Conservation (phyloP, 1,140 invertebrate species). For the Odontomachus brunneus region DNA sequence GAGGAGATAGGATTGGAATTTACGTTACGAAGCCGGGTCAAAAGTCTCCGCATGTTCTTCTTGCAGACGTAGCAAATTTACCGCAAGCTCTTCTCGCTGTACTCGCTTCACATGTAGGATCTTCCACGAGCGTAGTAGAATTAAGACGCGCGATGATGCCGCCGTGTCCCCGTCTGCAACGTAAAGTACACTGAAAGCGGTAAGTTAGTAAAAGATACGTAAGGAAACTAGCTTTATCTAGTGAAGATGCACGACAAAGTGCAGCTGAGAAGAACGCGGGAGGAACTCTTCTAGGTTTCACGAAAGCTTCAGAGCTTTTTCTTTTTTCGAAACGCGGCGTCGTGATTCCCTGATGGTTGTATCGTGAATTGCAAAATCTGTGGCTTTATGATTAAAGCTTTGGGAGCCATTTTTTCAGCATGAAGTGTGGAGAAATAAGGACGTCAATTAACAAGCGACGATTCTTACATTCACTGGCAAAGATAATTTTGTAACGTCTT, state of each 20-base stretch:
- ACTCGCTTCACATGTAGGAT: slow-evolving; percentile 83
- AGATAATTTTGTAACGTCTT: neutral
- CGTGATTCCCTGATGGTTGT: neutral
- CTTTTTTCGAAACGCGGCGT: neutral
- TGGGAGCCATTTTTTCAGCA: neutral
- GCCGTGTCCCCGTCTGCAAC: neutral
- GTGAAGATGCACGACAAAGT: neutral
- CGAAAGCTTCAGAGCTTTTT: neutral
- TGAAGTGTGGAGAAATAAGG: neutral
- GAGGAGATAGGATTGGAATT: neutral
- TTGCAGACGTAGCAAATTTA: slow-evolving; percentile 83
- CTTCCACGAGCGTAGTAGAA: slow-evolving; percentile 80
- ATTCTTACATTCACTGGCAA: neutral
- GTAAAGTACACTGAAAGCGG: slow-evolving; percentile 4
- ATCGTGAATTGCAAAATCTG: neutral
- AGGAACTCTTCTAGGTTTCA: neutral
- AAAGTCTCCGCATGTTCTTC: slow-evolving; percentile 76
- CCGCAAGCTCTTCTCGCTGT: slow-evolving; percentile 83
- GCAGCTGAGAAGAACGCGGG: too few relatives aligned
- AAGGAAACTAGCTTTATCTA: neutral
- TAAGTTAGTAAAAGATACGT: neutral
- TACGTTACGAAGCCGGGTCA: slow-evolving; percentile 81
- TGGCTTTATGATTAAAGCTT: neutral
- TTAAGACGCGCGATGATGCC: slow-evolving; percentile 50
- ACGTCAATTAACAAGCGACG: neutral